Evolutionary conservation across 2,113 vertebrate genomes (phyloP).

Genomic region (Echinops telfairi): DNA sequence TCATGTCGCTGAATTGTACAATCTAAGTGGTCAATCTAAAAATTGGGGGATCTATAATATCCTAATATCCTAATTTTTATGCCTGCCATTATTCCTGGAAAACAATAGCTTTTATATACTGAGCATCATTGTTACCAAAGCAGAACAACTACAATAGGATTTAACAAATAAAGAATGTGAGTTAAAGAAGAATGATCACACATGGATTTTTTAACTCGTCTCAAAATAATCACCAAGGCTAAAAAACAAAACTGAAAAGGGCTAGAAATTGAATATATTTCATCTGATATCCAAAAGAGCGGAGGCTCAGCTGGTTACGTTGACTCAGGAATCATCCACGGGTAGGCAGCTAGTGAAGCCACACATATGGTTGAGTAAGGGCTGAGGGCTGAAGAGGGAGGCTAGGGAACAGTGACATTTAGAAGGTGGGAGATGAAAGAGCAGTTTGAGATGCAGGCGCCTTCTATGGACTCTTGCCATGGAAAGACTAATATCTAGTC

Average conservation of each 20-base stretch:
- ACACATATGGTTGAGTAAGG: neutral
- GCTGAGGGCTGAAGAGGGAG: neutral
- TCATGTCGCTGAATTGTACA: neutral
- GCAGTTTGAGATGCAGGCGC: neutral
- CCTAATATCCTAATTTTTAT: neutral
- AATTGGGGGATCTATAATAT: neutral
- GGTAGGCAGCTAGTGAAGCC: neutral
- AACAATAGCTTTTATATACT: neutral
- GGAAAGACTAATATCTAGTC: neutral
- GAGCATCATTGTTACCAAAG: neutral
- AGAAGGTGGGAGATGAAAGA: neutral
- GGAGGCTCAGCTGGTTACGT: accelerated
- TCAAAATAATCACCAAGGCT: neutral
- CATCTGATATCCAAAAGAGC: neutral
- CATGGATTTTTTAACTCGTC: neutral
- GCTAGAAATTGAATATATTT: neutral
- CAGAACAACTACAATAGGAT: neutral
- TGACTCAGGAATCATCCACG: too few species aligned
- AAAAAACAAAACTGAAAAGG: neutral
- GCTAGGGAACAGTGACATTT: neutral
- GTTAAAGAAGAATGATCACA: neutral
- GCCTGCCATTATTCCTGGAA: neutral
- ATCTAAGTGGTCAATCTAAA: neutral
- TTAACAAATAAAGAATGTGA: neutral
- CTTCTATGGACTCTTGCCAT: neutral